phyloP scores from a whole-genome alignment of 1,140 invertebrate species.

The Trachymyrmex cornetzi region DNA sequence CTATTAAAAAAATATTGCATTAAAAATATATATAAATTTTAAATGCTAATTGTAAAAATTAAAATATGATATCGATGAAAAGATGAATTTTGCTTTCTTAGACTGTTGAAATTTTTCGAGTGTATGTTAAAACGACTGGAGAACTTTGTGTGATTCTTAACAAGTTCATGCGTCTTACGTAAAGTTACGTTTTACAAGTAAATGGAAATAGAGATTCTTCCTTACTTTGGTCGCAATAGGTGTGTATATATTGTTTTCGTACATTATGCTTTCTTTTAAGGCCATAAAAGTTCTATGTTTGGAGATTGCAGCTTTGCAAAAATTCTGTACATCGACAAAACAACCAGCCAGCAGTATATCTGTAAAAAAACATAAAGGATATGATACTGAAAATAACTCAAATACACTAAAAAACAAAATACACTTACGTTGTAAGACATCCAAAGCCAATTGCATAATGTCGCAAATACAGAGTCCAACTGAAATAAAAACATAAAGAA shows the following conservation, averaged over 20 bases:
- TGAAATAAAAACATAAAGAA: constrained; percentile 85
- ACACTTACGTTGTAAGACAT: constrained; percentile 93
- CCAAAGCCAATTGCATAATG: constrained; percentile 92
- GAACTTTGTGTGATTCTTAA: neutral
- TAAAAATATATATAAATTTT: constrained; percentile 25
- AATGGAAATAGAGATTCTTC: constrained; percentile 58
- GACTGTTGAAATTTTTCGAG: constrained; percentile 12
- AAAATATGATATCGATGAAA: constrained; percentile 2
- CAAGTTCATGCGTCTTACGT: neutral
- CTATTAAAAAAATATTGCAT: neutral
- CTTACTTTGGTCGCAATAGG: constrained; percentile 75
- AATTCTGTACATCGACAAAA: constrained; percentile 94
- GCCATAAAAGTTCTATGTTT: constrained; percentile 94
- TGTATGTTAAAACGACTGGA: neutral
- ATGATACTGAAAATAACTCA: neutral
- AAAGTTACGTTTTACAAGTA: neutral
- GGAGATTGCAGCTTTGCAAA: constrained; percentile 93
- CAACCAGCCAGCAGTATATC: constrained; percentile 95
- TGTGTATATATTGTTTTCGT: constrained; percentile 37
- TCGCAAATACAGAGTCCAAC: constrained; percentile 92
- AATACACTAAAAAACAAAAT: neutral
- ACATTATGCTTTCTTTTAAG: constrained; percentile 82
- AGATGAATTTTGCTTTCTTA: constrained; percentile 2
- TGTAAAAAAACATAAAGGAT: constrained; percentile 86
- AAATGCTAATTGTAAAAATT: neutral